Conservation (phyloP, 2,113 vertebrate species). For the Solenodon paradoxus region DNA sequence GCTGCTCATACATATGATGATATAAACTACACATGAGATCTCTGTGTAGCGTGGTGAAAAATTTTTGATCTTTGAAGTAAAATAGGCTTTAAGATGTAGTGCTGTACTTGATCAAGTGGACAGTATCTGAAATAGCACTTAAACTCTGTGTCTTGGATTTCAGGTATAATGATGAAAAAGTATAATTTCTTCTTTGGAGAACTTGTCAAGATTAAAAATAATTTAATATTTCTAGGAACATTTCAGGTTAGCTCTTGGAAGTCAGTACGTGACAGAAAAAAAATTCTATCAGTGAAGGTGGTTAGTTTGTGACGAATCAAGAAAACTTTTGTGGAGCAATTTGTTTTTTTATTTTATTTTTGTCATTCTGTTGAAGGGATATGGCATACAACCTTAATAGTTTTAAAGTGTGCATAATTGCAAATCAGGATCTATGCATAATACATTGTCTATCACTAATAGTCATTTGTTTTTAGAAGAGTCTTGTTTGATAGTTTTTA, state of each 20-base stretch:
- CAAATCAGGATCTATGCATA: too few species aligned
- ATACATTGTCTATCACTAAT: too few species aligned
- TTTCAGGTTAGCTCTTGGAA: background rate
- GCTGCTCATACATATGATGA: background rate
- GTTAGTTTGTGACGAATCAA: background rate
- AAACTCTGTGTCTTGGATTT: background rate
- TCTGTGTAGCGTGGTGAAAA: background rate
- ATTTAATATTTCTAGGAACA: background rate
- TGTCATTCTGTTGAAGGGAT: too few species aligned
- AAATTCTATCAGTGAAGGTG: fast-evolving
- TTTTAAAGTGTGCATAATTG: too few species aligned
- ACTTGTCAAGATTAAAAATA: background rate
- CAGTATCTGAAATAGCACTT: background rate
- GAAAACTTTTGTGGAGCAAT: background rate
- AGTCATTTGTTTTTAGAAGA: background rate
- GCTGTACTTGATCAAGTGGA: fast-evolving
- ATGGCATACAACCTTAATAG: too few species aligned
- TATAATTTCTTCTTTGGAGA: background rate
- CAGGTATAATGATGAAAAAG: background rate
- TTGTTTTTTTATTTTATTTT: too few species aligned
- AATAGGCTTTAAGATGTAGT: background rate
- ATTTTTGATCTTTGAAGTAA: background rate
- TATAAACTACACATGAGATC: background rate
- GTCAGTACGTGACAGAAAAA: background rate
- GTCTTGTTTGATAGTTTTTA: background rate